Percentiles rank a stretch among this genome's conserved stretches.
Conservation (phyloP, 1,140 invertebrate genomes). For the Stegodyphus mimosarum region DNA sequence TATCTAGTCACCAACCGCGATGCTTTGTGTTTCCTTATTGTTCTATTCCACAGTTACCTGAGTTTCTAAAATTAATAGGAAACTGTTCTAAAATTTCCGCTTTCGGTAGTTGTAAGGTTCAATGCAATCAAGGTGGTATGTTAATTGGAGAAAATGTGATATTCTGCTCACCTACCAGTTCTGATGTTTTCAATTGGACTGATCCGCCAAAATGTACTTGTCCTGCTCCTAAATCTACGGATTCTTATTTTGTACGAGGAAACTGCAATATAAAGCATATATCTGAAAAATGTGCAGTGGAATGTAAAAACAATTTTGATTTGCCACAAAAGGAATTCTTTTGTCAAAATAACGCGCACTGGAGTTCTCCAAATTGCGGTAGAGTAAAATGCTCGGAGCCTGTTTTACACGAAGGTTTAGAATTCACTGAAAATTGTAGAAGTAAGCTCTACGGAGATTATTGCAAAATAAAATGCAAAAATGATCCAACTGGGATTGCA, state of each 20-base stretch:
- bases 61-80: no score
- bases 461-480: neutral
- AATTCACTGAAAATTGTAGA: neutral
- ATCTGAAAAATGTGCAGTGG: constrained; percentile 12
- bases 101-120: no score
- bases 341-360: constrained; percentile 5
- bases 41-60: no score
- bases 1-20: no score
- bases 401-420: neutral
- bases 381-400: no score
- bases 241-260: neutral
- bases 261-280: neutral
- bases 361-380: neutral
- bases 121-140: no score
- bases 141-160: no score
- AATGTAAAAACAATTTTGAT: neutral
- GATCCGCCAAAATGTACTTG: neutral
- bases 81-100: no score
- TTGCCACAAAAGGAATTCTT: neutral
- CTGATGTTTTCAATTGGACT: no score
- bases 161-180: no score
- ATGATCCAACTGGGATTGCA: neutral
- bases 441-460: neutral
- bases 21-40: no score
- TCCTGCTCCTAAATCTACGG: neutral